These are phyloP conservation scores for Aphelocoma californica DNA, from an alignment of 2,797 vertebrate genomes.

Conservation along the genomic window DNA sequence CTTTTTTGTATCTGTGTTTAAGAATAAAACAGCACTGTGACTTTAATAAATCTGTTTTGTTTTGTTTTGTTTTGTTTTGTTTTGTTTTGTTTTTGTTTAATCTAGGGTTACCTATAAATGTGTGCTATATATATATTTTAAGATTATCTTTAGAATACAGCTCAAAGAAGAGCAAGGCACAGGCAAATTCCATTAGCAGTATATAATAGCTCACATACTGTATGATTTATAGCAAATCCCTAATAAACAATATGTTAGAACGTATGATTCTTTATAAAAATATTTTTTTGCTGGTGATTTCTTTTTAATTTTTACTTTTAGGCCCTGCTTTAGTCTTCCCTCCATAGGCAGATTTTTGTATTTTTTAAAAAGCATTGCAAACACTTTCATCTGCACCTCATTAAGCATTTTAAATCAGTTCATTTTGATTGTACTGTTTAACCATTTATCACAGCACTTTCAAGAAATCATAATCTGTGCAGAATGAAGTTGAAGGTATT, in stretches of 20 bases:
- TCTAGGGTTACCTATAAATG: neutral
- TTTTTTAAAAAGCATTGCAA: neutral
- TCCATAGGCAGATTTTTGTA: neutral
- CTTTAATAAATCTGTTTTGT: neutral
- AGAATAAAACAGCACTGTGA: neutral
- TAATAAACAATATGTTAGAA: neutral
- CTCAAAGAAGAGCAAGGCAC: neutral
- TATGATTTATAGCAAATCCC: neutral
- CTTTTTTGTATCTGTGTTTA: neutral
- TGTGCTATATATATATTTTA: neutral
- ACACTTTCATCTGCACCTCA: neutral
- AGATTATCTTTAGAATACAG: neutral
- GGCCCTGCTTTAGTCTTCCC: neutral
- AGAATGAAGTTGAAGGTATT: neutral
- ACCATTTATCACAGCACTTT: neutral
- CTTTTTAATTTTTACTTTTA: neutral
- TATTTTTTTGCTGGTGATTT: neutral
- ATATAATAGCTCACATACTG: neutral
- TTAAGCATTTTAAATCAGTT: neutral
- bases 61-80: no score
- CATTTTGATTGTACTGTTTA: neutral
- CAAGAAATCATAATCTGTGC: neutral
- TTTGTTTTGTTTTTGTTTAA: neutral
- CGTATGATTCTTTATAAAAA: neutral
- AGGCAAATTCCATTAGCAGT: neutral